Base-by-base conservation (phyloP, 2,113 vertebrate species). In the Aleadryas rufinucha region DNA sequence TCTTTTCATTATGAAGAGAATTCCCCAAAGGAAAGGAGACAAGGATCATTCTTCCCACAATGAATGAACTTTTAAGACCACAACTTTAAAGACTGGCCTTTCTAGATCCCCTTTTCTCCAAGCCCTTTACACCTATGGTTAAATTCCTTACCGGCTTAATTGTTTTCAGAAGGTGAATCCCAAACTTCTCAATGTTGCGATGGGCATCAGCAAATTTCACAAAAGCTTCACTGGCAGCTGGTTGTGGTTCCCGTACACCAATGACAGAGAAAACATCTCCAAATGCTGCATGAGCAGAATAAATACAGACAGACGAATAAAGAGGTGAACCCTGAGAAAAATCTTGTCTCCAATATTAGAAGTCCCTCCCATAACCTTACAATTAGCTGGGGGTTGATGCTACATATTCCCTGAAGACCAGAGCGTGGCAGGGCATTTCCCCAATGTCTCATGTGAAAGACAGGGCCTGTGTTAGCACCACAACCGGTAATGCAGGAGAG, bases 251-350 rank as follows among this genome's bases (percentile, higher is more conserved):
- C 92, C 99, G 98, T 6, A 99, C 99, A 15, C 99, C 99, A 16
- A 99, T 99, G 87, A 99, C 99, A 2, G 99, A 99, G 94, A 99
- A 99, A 84, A 99, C 99, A 4, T 99, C 99, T 64, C 99, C 99
- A 81, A 99, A 99, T 2, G 98, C 99, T 99, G 97, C 37, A 13
- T 19, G 57, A 95, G 31, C 16, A 65, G 14, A 94, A 69, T 8
- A 94, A 92, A 92, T 30, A 53, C 10, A 87, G 39, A 84, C 6
- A 94, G 42, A 53, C 45, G 24, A 78, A 60, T 66, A 24, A 85
- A 80, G n/a, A 79, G 22, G 10, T 28, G 66, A 42, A 35, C 9
- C 2, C 39, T 16, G 17, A 56, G 74, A 91, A 82, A 31, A 84
- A 84, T 22, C n/a, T 61, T 33, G 39, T 63, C 50, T 94, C 65